Evolutionary conservation across 1,140 invertebrate species (phyloP), one percentile per base, ranked within the genome.

Genomic region (Lepidurus arcticus): DNA sequence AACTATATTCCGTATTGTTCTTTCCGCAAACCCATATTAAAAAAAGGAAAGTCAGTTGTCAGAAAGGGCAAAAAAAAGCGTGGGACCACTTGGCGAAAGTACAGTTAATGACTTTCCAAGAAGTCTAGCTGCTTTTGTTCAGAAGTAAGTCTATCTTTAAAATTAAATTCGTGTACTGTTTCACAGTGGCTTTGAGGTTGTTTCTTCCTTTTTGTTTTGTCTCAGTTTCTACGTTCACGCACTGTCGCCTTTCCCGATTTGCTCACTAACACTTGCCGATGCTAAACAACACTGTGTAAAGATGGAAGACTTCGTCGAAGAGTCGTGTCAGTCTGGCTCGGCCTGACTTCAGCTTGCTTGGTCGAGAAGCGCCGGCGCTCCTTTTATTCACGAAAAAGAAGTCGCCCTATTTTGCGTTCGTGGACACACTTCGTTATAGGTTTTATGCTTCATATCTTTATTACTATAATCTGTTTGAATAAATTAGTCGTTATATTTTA

Each of bases 321-420:
- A 65, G 53, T 65, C 53, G 53, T 65, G 53, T 65, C 53, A 65
- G 53, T 65, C 53, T 65, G 53, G 53, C 53, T 65, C 16, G 16
- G 53, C 53, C 53, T 65, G 53, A 65, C 53, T 65, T 65, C 53
- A 21, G 21, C 53, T 65, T 65, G 21, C 53, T 65, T 65, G 53
- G 53, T 21, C 53, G 53, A 21, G 21, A 65, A 65, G 53, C 53
- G 53, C 53, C 53, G 53, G 53, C 53, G 53, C 53, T 21, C 53
- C 13, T 65, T n/a, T 21, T n/a, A 65, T 65, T n/a, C n/a, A n/a
- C 53, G 8, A 7, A 16, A 34, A 65, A 65, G 1, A 65, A n/a
- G 53, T 65, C 34, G 53, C 53, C 53, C 21, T 21, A n/a, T 65
- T 65, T 65, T n/a, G 53, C 53, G 21, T 65, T 16, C 10, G 53